These are phyloP conservation scores for Rotaria sp. DNA, from an alignment of 2,888 invertebrate genomes.

Conservation along the genomic window DNA sequence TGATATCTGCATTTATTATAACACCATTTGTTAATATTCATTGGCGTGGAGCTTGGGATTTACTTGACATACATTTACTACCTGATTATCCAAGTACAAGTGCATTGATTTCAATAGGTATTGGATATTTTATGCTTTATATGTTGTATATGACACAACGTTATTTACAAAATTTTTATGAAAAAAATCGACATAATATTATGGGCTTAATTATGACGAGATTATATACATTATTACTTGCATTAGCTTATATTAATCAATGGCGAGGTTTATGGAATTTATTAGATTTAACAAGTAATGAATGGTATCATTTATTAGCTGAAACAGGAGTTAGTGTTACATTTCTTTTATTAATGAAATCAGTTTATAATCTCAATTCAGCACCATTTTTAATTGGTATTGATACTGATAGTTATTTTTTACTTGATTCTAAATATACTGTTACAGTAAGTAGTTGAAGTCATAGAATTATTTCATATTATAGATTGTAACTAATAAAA, in stretches of 20 bases:
- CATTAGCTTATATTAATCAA: constrained; percentile 16
- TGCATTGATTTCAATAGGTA: not conserved
- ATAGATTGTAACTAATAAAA: too few species aligned
- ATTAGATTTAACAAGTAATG: constrained; percentile 15
- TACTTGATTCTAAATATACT: not conserved
- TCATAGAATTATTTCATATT: too few species aligned
- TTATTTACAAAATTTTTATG: constrained; percentile 10
- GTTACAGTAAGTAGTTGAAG: not conserved
- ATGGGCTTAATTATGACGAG: not conserved
- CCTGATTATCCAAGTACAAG: not conserved
- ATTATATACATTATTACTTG: constrained; percentile 14
- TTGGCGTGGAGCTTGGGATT: constrained; percentile 28
- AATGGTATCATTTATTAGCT: not conserved
- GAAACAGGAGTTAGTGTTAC: not conserved
- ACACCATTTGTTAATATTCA: constrained; percentile 28
- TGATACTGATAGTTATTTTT: constrained; percentile 16
- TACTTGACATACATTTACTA: constrained; percentile 27
- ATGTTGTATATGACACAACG: not conserved
- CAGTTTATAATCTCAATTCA: constrained; percentile 13
- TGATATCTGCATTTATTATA: constrained; percentile 19
- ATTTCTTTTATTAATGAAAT: constrained; percentile 20
- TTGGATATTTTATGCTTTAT: not conserved
- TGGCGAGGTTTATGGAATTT: constrained; percentile 12
- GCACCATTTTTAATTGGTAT: constrained; percentile 22
- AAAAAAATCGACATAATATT: constrained; percentile 21